phyloP scores from a whole-genome alignment of 2,888 invertebrate species.

The Erannis defoliaria region DNA sequence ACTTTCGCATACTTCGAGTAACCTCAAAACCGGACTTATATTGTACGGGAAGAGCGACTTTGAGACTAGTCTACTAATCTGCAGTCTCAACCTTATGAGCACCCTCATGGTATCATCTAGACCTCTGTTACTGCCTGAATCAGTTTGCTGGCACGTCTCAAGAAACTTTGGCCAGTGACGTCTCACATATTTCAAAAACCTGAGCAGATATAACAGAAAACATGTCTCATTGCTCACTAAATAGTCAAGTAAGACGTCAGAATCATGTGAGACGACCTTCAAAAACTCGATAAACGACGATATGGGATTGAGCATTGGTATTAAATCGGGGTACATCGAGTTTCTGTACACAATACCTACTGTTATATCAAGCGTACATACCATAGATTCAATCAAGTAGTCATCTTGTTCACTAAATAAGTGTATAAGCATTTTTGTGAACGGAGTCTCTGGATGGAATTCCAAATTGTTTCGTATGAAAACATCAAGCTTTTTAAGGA shows the following conservation, averaged over 20 bases:
- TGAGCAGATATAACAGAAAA: conserved; percentile 93
- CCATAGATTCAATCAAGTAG: conserved; percentile 96
- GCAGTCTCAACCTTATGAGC: conserved; percentile 91
- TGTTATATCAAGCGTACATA: conserved; percentile 95
- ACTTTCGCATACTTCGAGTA: conserved; percentile 94
- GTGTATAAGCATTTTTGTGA: conserved; percentile 95
- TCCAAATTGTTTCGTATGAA: conserved; percentile 93
- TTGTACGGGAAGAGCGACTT: conserved; percentile 95
- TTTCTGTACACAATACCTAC: conserved; percentile 94
- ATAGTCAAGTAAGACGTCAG: conserved; percentile 93
- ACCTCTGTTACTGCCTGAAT: conserved; percentile 84
- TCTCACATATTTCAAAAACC: conserved; percentile 94
- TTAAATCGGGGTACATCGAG: conserved; percentile 92
- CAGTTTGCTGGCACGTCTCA: conserved; percentile 90
- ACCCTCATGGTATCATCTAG: conserved; percentile 95
- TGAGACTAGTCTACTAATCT: conserved; percentile 93
- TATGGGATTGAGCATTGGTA: conserved; percentile 94
- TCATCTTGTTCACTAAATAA: conserved; percentile 97
- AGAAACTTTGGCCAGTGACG: conserved; percentile 95
- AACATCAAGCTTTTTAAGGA: conserved; percentile 92
- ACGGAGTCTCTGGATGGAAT: conserved; percentile 95
- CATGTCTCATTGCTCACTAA: conserved; percentile 96
- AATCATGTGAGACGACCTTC: conserved; percentile 93
- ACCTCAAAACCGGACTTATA: conserved; percentile 94
- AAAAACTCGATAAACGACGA: conserved; percentile 95